These are phyloP conservation scores for Aphidoletes aphidimyza DNA, from an alignment of 2,888 invertebrate species.

Conservation along the genomic window DNA sequence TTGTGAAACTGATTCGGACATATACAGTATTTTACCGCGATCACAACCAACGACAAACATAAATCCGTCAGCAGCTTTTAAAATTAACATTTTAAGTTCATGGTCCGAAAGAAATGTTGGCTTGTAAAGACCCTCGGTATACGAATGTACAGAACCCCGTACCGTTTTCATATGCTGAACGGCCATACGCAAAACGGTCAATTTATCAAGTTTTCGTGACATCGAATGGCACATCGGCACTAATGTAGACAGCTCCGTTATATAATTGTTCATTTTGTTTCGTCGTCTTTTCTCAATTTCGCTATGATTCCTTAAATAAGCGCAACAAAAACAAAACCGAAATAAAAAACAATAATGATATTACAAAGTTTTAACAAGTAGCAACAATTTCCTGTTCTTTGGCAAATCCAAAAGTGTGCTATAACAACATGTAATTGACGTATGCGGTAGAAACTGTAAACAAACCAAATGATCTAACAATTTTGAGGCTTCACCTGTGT, in stretches of 20 bases:
- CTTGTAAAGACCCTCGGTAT: slow-evolving; percentile 80
- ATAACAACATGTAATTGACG: background rate
- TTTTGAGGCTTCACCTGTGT: background rate
- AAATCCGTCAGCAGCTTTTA: slow-evolving; percentile 90
- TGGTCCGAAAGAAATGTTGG: slow-evolving; percentile 86
- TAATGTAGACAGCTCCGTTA: slow-evolving; percentile 87
- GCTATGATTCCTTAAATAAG: slow-evolving; percentile 81
- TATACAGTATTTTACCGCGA: slow-evolving; percentile 87
- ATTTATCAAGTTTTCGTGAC: slow-evolving; percentile 92
- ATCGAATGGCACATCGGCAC: slow-evolving; percentile 95
- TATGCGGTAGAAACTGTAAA: background rate
- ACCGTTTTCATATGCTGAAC: slow-evolving; percentile 90
- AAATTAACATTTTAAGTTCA: slow-evolving; percentile 85
- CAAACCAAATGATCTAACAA: background rate
- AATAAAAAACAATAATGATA: background rate
- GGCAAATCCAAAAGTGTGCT: background rate
- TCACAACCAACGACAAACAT: slow-evolving; percentile 94
- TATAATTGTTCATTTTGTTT: slow-evolving; percentile 97
- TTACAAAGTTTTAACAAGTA: too few species aligned
- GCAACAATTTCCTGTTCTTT: too few species aligned
- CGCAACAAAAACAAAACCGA: background rate
- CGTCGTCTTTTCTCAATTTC: slow-evolving; percentile 94
- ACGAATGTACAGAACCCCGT: slow-evolving; percentile 76
- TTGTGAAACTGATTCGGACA: slow-evolving; percentile 86
- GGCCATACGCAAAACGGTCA: slow-evolving; percentile 90